phyloP scores from a whole-genome alignment of 2,888 invertebrate species.

The Dynastes maya region DNA sequence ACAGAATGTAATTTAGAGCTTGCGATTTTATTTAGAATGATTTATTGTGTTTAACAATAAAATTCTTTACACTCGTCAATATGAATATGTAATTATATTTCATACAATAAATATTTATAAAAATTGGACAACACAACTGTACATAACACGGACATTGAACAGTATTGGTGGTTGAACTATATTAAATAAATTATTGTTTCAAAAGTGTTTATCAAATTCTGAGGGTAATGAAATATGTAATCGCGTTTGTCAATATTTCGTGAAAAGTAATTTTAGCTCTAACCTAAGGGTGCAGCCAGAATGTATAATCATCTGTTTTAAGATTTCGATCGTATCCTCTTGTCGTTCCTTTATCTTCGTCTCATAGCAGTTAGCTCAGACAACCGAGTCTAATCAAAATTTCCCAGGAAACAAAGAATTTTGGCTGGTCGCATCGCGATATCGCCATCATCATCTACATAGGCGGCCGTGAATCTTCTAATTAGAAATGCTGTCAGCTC shows the following conservation, averaged over 20 bases:
- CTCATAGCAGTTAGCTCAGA: not conserved
- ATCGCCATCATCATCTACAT: conserved; percentile 54
- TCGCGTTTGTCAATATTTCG: not conserved
- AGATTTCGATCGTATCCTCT: conserved; percentile 15
- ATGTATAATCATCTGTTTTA: conserved; percentile 26
- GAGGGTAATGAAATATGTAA: not conserved
- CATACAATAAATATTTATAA: no score
- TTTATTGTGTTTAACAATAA: no score
- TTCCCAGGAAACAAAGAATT: conserved; percentile 44
- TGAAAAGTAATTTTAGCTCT: conserved; percentile 6
- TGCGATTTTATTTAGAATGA: no score
- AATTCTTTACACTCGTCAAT: no score
- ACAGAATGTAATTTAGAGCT: no score
- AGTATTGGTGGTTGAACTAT: no score
- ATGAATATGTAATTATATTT: no score
- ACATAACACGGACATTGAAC: no score
- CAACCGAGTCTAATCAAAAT: conserved; percentile 40
- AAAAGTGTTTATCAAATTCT: no score
- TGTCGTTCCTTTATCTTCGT: conserved; percentile 9
- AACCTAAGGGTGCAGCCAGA: not conserved
- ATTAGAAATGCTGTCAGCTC: conserved; percentile 69
- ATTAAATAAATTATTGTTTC: no score
- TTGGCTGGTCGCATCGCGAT: conserved; percentile 12
- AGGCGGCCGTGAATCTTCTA: conserved; percentile 65
- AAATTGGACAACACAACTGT: no score